Evolutionary conservation across 2,113 vertebrate genomes (phyloP), one percentile per base, ranked within the genome.

Genomic region (Psittacula cyanocephala): DNA sequence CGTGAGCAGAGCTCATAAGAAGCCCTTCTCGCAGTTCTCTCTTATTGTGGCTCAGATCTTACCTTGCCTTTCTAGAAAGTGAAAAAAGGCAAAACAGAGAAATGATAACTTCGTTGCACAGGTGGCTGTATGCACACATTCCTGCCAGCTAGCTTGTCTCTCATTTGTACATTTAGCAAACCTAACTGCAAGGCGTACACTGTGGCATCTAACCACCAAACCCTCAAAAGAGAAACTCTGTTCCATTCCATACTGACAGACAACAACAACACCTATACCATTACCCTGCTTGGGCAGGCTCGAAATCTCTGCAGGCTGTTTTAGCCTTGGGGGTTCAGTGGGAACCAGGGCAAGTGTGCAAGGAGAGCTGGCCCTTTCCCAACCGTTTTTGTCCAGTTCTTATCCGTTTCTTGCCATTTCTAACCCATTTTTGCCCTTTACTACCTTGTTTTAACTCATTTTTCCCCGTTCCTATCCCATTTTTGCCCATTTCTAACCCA

Each of bases 231-330:
- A 59, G 37, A 59, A 59, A 52, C 7, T 23, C 8, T 19, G 4
- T 39, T 87, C 24, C 39, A 20, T 24, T 43, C 39, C n/a, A 46
- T 50, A 18, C 43, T 4, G 24, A 27, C 0, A 1, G 60, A 59
- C 50, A 46, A 29, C 60, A 62, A 22, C 33, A 50, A 37, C 31
- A 35, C 50, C 14, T 70, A 46, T 17, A 49, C 17, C n/a, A 31
- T 28, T 39, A 59, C 9, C 37, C 29, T 0, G 0, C 28, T 14
- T 49, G 10, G 7, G 17, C 4, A 3, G 0, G 0, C 18, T 43
- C 28, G 18, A 43, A 47, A 33, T 43, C 76, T 75, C 46, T 0
- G 1, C 35, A 33, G 35, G 62, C 25, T 47, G 17, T 53, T 68
- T 53, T n/a, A 41, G 46, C 68, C 29, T 19, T 28, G 7, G 60